Percentiles rank a stretch among this genome's conserved stretches.
Evolutionary conservation across 64 coral and sea anemone species (phyloP).

Genomic region (Pocillopora damicornis): DNA sequence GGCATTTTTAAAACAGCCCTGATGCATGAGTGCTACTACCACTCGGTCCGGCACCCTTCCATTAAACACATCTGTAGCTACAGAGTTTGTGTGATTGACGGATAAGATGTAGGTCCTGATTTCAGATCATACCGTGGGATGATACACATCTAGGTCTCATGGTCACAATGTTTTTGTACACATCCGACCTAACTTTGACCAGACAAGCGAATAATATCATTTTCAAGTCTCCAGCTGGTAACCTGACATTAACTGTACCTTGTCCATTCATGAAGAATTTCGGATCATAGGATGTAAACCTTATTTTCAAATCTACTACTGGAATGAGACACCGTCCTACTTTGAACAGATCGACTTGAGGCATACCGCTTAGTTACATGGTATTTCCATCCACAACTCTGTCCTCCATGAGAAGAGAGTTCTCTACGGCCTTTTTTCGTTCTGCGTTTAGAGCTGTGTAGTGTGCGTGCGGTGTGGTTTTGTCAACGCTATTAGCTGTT

Average conservation of each 20-base stretch:
- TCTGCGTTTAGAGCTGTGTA: not conserved
- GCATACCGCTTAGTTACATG: not conserved
- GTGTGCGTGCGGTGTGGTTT: not conserved
- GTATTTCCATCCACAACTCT: not conserved
- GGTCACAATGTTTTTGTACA: not conserved
- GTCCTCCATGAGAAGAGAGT: not conserved
- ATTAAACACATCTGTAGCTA: not conserved
- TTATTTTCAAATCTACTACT: too few relatives aligned
- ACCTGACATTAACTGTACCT: too few relatives aligned
- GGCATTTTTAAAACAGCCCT: not conserved
- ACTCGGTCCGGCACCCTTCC: constrained; percentile 6
- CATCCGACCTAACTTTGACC: not conserved
- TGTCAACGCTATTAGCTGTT: not conserved
- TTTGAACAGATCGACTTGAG: not conserved
- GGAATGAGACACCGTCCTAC: too few relatives aligned
- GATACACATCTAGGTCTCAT: not conserved
- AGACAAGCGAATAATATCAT: too few relatives aligned
- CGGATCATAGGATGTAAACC: too few relatives aligned
- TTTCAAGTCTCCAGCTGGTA: too few relatives aligned
- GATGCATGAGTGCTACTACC: constrained; percentile 25
- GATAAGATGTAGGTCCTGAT: not conserved
- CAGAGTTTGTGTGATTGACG: not conserved
- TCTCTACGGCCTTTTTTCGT: constrained; percentile 8
- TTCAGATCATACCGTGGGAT: not conserved
- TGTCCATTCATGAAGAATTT: too few relatives aligned